Evolutionary conservation across 2,797 vertebrate species (phyloP).

Genomic region (Echiichthys vipera): DNA sequence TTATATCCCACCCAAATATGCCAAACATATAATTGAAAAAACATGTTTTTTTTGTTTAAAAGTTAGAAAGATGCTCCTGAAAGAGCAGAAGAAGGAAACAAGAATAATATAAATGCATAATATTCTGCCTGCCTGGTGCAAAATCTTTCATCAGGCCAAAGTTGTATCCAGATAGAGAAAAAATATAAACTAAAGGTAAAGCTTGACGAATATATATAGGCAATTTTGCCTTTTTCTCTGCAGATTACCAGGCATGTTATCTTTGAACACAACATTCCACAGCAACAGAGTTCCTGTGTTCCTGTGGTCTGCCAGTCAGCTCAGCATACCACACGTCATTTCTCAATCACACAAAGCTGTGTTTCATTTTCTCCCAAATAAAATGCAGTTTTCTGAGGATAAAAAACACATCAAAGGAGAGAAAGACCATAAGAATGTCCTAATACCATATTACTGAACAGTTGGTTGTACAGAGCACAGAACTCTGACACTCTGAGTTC

Average conservation of each 20-base stretch:
- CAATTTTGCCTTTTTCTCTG: not conserved
- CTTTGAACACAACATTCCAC: constrained; percentile 35
- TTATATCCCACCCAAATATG: too few relatives aligned
- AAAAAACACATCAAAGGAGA: constrained; percentile 30
- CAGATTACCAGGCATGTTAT: constrained; percentile 4
- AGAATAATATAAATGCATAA: not conserved
- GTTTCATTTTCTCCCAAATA: constrained; percentile 49
- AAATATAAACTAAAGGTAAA: too few relatives aligned
- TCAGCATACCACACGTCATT: constrained; percentile 33
- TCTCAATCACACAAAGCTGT: constrained; percentile 36
- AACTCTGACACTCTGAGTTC: not conserved
- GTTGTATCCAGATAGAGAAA: not conserved
- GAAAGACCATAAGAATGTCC: constrained; percentile 15
- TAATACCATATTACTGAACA: not conserved
- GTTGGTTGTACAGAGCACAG: not conserved
- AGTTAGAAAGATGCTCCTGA: not conserved
- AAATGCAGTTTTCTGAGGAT: constrained; percentile 33
- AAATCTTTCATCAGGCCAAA: not conserved
- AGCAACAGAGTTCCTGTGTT: constrained; percentile 3
- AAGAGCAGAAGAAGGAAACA: not conserved
- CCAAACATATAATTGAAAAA: too few relatives aligned
- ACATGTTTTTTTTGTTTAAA: too few relatives aligned
- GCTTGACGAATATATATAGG: too few relatives aligned
- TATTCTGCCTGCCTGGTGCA: not conserved
- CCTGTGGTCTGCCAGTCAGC: constrained; percentile 12